These are phyloP conservation scores for Lottia scabra DNA, from an alignment of 2,888 invertebrate species.

Conservation along the genomic window DNA sequence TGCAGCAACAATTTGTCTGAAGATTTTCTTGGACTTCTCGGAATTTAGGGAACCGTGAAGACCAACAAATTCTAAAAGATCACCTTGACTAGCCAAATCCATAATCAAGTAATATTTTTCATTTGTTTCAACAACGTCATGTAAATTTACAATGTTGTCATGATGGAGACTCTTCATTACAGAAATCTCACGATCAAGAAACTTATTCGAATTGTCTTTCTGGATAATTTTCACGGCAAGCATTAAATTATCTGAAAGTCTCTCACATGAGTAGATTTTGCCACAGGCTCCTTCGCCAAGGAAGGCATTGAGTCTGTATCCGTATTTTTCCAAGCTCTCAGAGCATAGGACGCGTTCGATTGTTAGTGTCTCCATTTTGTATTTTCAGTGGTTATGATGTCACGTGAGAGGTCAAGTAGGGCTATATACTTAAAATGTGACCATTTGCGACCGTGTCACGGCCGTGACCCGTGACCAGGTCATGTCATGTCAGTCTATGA, in stretches of 20 bases:
- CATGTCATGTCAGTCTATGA: neutral
- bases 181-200: neutral
- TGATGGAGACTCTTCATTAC: neutral
- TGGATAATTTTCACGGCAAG: neutral
- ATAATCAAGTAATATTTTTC: neutral
- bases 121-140: neutral
- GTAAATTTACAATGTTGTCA: neutral
- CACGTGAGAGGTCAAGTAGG: neutral
- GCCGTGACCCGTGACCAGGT: neutral
- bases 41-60: constrained; percentile 1
- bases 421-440: neutral
- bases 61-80: neutral
- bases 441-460: neutral
- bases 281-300: neutral
- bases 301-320: neutral
- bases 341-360: neutral
- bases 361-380: neutral
- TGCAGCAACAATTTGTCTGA: neutral
- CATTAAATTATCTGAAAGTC: neutral
- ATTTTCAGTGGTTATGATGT: neutral
- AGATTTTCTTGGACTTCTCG: constrained; percentile 2
- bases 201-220: neutral
- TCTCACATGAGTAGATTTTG: neutral
- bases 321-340: neutral
- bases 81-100: neutral